Conservation (phyloP, 2,113 vertebrate genomes). For the Forbesichthys papilliferus region DNA sequence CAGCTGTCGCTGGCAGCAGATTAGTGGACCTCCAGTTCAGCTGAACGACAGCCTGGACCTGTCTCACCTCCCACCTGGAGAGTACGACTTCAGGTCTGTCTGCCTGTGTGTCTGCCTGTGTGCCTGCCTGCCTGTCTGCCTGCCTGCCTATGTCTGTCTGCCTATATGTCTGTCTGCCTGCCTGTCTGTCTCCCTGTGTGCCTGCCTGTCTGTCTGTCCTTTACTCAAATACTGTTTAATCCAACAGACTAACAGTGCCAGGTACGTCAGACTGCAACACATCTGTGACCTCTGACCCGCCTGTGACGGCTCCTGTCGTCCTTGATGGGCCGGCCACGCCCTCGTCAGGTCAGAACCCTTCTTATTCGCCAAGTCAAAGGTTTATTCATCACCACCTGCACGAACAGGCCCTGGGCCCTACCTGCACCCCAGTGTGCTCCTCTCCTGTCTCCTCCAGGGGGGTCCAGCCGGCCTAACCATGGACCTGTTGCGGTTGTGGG, state of each 20-base stretch:
- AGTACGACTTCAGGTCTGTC: conserved; percentile 82
- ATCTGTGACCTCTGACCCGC: conserved; percentile 39
- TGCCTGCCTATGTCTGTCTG: too few relatives aligned
- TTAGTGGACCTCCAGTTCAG: conserved; percentile 73
- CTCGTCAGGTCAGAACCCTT: background rate
- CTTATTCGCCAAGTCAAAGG: too few relatives aligned
- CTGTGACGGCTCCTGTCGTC: background rate
- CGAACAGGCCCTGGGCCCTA: too few relatives aligned
- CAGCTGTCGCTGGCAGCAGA: conserved; percentile 83
- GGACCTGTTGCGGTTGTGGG: conserved; percentile 82
- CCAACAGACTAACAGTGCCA: conserved; percentile 43
- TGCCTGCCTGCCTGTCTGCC: too few relatives aligned
- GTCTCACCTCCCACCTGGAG: conserved; percentile 75
- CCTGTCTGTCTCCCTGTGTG: too few relatives aligned
- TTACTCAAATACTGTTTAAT: too few relatives aligned
- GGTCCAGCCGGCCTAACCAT: conserved; percentile 50
- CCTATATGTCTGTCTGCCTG: too few relatives aligned
- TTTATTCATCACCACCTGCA: too few relatives aligned
- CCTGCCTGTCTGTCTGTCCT: too few relatives aligned
- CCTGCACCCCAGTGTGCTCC: too few relatives aligned
- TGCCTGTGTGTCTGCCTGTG: background rate
- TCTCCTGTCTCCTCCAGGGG: background rate
- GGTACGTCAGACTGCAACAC: conserved; percentile 70
- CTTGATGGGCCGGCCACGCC: background rate
- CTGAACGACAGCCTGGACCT: conserved; percentile 68